Conservation (phyloP, 2,797 vertebrate genomes). For the Spinus olivaceus region DNA sequence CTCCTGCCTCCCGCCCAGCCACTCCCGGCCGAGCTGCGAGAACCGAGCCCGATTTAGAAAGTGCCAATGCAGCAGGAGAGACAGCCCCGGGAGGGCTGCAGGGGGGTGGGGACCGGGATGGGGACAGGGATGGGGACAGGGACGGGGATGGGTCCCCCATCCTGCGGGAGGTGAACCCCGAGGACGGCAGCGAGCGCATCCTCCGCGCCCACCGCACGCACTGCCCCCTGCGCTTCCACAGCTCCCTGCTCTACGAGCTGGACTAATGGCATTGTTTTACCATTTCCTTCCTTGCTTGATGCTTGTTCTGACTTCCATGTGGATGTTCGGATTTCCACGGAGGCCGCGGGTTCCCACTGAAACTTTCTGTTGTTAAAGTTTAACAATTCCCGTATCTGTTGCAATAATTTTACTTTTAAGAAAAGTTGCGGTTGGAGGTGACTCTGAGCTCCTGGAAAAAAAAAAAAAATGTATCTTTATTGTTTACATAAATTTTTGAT, state of each 20-base stretch:
- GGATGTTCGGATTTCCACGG: background rate
- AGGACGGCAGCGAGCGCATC: conserved; percentile 73
- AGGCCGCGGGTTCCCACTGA: background rate
- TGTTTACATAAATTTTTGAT: background rate
- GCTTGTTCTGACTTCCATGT: background rate
- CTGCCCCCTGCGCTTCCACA: conserved; percentile 82
- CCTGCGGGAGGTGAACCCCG: conserved; percentile 73
- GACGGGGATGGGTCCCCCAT: background rate
- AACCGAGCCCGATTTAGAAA: background rate
- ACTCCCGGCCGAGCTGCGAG: background rate
- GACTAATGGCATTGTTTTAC: conserved; percentile 72
- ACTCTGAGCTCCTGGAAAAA: background rate
- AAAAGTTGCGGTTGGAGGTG: background rate
- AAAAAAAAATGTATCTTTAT: background rate
- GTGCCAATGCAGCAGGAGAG: background rate
- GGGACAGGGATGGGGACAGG: background rate
- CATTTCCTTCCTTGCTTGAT: background rate
- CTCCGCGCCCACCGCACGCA: conserved; percentile 78
- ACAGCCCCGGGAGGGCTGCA: background rate
- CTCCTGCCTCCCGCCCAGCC: background rate
- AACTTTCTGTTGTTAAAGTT: rapidly evolving
- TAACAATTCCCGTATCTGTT: background rate
- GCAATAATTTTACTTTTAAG: background rate
- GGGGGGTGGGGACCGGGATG: background rate
- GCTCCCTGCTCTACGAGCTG: conserved; percentile 73